Base-by-base conservation (phyloP, 2,113 vertebrate genomes). In the Coreoperca whiteheadi region DNA sequence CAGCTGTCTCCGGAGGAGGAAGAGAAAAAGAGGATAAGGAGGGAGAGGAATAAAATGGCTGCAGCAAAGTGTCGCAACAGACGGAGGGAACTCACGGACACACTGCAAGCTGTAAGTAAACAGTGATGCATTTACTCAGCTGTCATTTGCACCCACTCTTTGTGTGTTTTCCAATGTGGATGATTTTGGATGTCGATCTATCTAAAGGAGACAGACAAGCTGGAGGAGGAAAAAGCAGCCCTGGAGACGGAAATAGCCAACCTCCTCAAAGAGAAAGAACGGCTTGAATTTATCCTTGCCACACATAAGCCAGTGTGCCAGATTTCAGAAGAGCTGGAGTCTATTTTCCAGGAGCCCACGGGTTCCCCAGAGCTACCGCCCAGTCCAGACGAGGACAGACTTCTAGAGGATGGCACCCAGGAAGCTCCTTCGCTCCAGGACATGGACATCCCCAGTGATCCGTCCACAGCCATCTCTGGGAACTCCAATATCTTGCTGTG, bases 31-130 rank as follows among this genome's bases (percentile, higher is more conserved):
- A 96, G 96, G 92, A 95, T 99, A 87, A 95, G 98, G 90, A 96
- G 98, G 85, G 98, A 99, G 95, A 97, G 98, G 90, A 99, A 99
- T 97, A 99, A 99, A 94, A 98, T 99, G 98, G 98, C 98, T 88
- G 98, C 98, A 88, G 98, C 98, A 34, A 99, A 99, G 92, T 99
- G 98, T 93, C 96, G 98, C 90, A 99, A 98, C 96, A 95, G 98
- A 85, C 95, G 98, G 90, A 94, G 97, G 91, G 98, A 99, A 83
- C 96, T 99, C 85, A 99, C 98, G 0, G 98, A 99, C 71, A 97
- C 97, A 0, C 95, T 99, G 83, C 98, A 99, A 95, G 94, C 96
- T 95, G 98, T 99, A 94, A 96, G 98, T 96, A 89, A 91, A 91
- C 72, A 91, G 64, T 83, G 79, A 90, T 83, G 78, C 69, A 81